Evolutionary conservation across 2,888 invertebrate species (phyloP), one percentile per base, ranked within the genome.

Genomic region (Hypercompe scribonia): DNA sequence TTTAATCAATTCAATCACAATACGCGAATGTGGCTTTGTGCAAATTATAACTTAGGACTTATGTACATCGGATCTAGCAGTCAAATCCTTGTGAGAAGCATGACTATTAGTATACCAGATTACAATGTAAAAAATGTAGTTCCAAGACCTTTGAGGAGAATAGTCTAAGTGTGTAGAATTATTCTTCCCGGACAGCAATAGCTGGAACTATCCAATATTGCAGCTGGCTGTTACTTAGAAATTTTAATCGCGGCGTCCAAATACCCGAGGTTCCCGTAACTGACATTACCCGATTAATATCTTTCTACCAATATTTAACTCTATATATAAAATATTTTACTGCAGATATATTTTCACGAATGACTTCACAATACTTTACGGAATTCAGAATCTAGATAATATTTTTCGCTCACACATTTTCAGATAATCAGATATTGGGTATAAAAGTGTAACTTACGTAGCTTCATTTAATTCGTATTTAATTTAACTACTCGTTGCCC

Each of bases 241-340:
- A 75, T 71, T 75, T 71, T 68, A 73, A 72, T 74, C 28, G 70
- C 50, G 63, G 65, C 75, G 77, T 73, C 80, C 80, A 72, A 65
- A 70, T 65, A 61, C 46, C 61, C 50, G 36, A 54, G 68, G 75
- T 81, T 76, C 76, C 75, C 74, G 69, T 65, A 76, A 74, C 65
- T 83, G 68, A 76, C 85, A 83, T 71, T 77, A 24, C 42, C 11
- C 33, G 76, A 77, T 79, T 81, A 77, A 78, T 79, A 81, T 73
- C 69, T 61, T 42, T 36, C 72, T 66, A 65, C 46, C 66, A 5
- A 54, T 65, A 68, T 58, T 46, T 15, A 2, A 5, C 50, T 71
- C 58, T 73, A 71, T 66, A 66, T 68, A 64, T 71, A 65, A 50
- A 71, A 42, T 65, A 28, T 50, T 71, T 73, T 68, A 72, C 61